Percentiles rank a stretch among this genome's conserved stretches.
Evolutionary conservation across 2,113 vertebrate genomes (phyloP).

Genomic region (Myiozetetes cayanensis): DNA sequence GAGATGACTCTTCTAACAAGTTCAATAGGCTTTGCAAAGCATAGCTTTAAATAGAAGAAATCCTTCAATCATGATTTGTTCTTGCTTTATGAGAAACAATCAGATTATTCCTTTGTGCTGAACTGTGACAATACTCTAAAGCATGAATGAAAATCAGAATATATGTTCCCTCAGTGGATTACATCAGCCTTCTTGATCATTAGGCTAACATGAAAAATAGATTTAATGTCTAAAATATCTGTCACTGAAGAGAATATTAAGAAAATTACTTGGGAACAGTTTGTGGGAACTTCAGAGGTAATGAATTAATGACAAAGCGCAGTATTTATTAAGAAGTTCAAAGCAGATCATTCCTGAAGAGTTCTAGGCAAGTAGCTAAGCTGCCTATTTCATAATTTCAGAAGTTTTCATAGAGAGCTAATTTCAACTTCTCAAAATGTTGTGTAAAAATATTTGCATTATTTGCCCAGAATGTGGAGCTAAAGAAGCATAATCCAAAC

Average conservation of each 20-base stretch:
- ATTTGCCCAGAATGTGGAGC: slow-evolving; percentile 31
- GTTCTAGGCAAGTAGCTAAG: not conserved
- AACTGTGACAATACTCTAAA: slow-evolving; percentile 10
- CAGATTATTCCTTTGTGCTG: slow-evolving; percentile 29
- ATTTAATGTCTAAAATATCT: not conserved
- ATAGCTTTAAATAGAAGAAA: slow-evolving; percentile 20
- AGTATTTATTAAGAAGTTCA: not conserved
- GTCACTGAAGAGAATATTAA: not conserved
- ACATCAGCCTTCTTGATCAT: slow-evolving; percentile 52
- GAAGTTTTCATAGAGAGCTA: not conserved
- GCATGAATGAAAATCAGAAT: slow-evolving; percentile 64
- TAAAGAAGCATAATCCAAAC: not conserved
- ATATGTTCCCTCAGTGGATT: slow-evolving; percentile 44
- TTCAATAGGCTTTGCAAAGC: slow-evolving; percentile 40
- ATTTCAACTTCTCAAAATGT: not conserved
- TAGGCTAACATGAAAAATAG: slow-evolving; percentile 33
- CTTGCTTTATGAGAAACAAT: slow-evolving; percentile 49
- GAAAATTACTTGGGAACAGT: not conserved
- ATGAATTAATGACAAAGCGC: not conserved
- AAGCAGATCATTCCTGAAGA: not conserved
- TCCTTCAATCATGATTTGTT: slow-evolving; percentile 38
- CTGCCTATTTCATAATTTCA: not conserved
- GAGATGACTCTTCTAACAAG: slow-evolving; percentile 8
- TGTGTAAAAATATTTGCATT: not conserved
- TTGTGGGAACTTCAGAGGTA: not conserved